Conservation (phyloP, 2,797 vertebrate species). For the Propithecus deckenii region DNA sequence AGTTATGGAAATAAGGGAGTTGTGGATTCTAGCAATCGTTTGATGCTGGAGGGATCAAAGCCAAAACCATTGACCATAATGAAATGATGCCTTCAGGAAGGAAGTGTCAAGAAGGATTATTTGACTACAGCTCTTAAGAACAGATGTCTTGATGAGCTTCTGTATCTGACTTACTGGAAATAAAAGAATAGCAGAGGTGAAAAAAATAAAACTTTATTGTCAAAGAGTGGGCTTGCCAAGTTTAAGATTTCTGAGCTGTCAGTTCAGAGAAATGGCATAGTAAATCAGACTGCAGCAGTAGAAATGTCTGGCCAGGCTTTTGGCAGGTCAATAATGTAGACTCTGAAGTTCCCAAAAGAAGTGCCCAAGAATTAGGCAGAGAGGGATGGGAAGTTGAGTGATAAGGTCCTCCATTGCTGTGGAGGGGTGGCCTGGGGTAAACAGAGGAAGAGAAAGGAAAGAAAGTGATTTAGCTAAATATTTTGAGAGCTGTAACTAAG, state of each 20-base stretch:
- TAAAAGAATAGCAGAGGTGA: background rate
- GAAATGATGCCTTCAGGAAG: background rate
- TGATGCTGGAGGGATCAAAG: background rate
- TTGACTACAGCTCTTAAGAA: background rate
- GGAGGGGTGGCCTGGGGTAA: no score
- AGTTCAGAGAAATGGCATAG: background rate
- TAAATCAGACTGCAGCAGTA: background rate
- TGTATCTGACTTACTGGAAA: background rate
- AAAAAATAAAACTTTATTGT: slow-evolving; percentile 4
- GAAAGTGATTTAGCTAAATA: background rate
- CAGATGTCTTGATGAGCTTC: background rate
- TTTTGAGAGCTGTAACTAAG: background rate
- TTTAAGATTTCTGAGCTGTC: slow-evolving; percentile 47
- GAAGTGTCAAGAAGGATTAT: background rate
- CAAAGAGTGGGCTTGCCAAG: background rate
- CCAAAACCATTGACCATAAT: background rate
- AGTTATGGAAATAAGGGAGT: background rate
- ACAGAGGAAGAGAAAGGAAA: background rate
- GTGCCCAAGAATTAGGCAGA: background rate
- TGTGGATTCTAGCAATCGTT: background rate
- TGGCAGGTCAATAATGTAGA: background rate
- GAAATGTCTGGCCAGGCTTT: background rate
- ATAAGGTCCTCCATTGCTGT: background rate
- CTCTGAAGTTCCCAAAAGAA: background rate
- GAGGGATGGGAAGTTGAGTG: no score